Conservation (phyloP, 2,888 invertebrate species). For the Clunio marinus region DNA sequence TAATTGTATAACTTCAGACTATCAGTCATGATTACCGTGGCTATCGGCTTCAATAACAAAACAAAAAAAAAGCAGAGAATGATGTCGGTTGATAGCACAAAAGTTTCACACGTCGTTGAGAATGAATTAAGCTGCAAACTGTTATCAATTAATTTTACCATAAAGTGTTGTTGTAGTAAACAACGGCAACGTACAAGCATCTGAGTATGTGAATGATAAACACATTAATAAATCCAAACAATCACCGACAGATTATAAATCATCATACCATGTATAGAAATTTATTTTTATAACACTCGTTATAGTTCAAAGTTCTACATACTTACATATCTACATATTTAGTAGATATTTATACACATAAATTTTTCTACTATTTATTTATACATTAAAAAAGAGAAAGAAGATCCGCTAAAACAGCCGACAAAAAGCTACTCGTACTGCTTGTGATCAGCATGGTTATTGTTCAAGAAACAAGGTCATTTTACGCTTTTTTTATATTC, state of each 20-base stretch:
- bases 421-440: too few relatives aligned
- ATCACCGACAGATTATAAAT: neutral
- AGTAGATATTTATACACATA: too few relatives aligned
- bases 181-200: too few relatives aligned
- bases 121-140: neutral
- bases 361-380: too few relatives aligned
- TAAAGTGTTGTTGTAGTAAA: neutral
- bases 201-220: neutral
- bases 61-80: too few relatives aligned
- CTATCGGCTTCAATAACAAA: too few relatives aligned
- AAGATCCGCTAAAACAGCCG: too few relatives aligned
- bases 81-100: too few relatives aligned
- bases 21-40: too few relatives aligned
- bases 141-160: constrained; percentile 17
- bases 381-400: neutral
- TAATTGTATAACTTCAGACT: too few relatives aligned
- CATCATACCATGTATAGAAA: neutral
- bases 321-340: too few relatives aligned
- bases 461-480: constrained; percentile 39
- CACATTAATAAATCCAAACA: constrained; percentile 6
- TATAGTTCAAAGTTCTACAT: too few relatives aligned
- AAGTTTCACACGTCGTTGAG: neutral
- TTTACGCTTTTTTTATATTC: constrained; percentile 33
- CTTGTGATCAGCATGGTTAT: constrained; percentile 11
- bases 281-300: constrained; percentile 16